Conservation (phyloP, 2,888 invertebrate species). For the Scelioninae gen. 2 region DNA sequence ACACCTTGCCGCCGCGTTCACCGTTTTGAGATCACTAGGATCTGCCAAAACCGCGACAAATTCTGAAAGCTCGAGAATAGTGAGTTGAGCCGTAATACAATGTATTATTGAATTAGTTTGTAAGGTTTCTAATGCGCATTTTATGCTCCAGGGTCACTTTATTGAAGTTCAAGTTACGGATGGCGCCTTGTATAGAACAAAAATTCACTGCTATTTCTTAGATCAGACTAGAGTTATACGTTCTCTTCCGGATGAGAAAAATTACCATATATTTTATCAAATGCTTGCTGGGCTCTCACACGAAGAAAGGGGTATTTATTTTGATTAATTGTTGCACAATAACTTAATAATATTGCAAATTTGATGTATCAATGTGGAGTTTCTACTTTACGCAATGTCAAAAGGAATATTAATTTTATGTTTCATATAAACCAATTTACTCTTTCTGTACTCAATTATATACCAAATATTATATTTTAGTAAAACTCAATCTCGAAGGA, state of each 20-base stretch:
- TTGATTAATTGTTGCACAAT: too few relatives aligned
- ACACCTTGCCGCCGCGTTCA: slow-evolving; percentile 95
- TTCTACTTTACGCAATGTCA: too few relatives aligned
- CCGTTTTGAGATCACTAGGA: slow-evolving; percentile 92
- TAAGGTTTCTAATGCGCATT: slow-evolving; percentile 4
- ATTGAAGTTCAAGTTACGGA: slow-evolving; percentile 97
- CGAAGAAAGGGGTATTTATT: slow-evolving; percentile 85
- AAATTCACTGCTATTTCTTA: slow-evolving; percentile 96
- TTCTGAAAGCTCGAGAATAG: slow-evolving; percentile 95
- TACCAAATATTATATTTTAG: slow-evolving; percentile 68
- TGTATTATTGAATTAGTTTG: slow-evolving; percentile 4
- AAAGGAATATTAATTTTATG: too few relatives aligned
- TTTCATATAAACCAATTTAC: too few relatives aligned
- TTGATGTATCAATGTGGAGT: too few relatives aligned
- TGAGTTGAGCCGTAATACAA: slow-evolving; percentile 74
- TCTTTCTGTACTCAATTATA: too few relatives aligned
- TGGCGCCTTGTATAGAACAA: slow-evolving; percentile 94
- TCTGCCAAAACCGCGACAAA: slow-evolving; percentile 93
- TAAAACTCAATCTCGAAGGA: slow-evolving; percentile 91
- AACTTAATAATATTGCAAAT: too few relatives aligned
- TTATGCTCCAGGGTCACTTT: slow-evolving; percentile 86
- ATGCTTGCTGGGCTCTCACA: slow-evolving; percentile 91
- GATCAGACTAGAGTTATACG: slow-evolving; percentile 94
- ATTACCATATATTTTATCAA: slow-evolving; percentile 98
- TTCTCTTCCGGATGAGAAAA: slow-evolving; percentile 90